phyloP scores from a whole-genome alignment of 2,797 vertebrate genomes.

The Chrysocyon brachyurus region DNA sequence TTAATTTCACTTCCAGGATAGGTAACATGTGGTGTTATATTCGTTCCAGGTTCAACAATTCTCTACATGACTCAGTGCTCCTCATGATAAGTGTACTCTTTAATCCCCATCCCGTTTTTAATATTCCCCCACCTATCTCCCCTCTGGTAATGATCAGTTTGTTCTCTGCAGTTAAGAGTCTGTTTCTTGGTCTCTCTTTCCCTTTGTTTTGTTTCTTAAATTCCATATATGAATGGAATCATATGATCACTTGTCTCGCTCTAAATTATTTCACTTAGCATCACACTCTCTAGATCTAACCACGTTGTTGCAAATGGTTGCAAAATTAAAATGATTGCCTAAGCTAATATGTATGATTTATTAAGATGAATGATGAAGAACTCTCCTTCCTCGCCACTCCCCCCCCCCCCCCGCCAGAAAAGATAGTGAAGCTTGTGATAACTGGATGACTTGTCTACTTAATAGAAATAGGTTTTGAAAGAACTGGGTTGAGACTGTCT shows the following conservation, averaged over 20 bases:
- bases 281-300: background rate
- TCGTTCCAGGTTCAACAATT: background rate
- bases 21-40: background rate
- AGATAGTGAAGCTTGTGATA: background rate
- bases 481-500: background rate
- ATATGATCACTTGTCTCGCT: background rate
- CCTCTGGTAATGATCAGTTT: background rate
- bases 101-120: background rate
- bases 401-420: background rate
- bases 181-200: background rate
- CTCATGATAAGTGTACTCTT: background rate
- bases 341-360: background rate
- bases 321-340: background rate
- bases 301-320: background rate
- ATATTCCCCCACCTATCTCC: background rate
- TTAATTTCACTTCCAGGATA: background rate
- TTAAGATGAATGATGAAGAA: background rate
- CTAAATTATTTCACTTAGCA: background rate
- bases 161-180: background rate
- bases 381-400: background rate
- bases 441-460: background rate
- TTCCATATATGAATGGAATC: background rate
- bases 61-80: background rate
- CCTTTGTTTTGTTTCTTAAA: background rate
- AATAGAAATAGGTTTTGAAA: constrained; percentile 24